Conservation (phyloP, 2,113 vertebrate genomes). For the Thalassoma bifasciatum region DNA sequence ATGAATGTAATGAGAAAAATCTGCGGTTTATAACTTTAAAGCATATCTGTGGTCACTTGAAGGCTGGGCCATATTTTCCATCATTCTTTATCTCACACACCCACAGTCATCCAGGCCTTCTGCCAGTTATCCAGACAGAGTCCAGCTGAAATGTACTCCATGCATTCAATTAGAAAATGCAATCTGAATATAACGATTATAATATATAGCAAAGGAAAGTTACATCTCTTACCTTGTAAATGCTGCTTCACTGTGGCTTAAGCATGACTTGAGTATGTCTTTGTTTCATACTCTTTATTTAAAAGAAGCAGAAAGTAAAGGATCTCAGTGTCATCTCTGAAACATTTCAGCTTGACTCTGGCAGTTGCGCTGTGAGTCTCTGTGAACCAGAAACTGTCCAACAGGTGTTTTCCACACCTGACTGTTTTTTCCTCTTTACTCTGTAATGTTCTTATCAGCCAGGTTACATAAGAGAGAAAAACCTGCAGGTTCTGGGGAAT, state of each 20-base stretch:
- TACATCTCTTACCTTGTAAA: background rate
- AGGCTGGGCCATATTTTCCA: no score
- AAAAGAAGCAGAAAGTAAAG: no score
- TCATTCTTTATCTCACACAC: background rate
- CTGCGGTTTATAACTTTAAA: background rate
- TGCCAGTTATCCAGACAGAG: no score
- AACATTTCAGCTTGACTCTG: background rate
- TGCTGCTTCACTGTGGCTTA: slow-evolving; percentile 38
- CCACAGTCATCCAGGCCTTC: no score
- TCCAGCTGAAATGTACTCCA: background rate
- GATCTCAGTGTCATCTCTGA: background rate
- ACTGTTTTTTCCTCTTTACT: slow-evolving; percentile 35
- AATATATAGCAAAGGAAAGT: no score
- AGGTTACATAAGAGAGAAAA: slow-evolving; percentile 31
- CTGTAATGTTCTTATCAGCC: slow-evolving; percentile 49
- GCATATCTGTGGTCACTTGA: background rate
- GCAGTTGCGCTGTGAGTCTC: slow-evolving; percentile 5
- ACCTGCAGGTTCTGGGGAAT: background rate
- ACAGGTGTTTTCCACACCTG: slow-evolving; percentile 55
- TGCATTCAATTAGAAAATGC: no score
- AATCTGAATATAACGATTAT: no score
- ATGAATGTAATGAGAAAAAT: background rate
- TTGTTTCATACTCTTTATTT: background rate
- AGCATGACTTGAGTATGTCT: background rate
- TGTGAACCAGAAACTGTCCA: slow-evolving; percentile 30